Percentiles rank a stretch among this genome's conserved stretches.
These are phyloP conservation scores for Pachymerium ferrugineum DNA, from an alignment of 2,888 invertebrate species.

Conservation along the genomic window DNA sequence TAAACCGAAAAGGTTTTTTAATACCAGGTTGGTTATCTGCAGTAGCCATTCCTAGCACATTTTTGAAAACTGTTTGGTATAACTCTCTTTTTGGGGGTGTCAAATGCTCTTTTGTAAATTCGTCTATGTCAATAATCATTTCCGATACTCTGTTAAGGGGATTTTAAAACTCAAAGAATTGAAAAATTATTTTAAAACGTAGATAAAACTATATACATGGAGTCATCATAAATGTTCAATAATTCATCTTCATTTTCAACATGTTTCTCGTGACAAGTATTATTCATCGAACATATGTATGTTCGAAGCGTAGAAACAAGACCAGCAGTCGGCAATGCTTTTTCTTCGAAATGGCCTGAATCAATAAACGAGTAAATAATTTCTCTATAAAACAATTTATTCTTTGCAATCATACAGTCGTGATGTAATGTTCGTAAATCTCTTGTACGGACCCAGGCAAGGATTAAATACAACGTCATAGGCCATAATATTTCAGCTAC, in stretches of 20 bases:
- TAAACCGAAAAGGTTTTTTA: no score
- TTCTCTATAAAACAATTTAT: no score
- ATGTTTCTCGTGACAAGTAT: background rate
- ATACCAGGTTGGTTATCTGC: no score
- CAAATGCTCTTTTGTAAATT: background rate
- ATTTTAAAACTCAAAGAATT: no score
- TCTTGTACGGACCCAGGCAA: background rate
- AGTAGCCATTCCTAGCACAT: no score
- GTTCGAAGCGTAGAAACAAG: background rate
- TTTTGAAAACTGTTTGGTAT: background rate
- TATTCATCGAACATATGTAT: background rate
- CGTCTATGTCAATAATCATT: background rate
- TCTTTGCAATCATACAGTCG: no score
- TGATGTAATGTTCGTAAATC: background rate
- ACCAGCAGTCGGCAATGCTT: background rate
- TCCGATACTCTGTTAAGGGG: background rate
- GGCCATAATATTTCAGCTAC: background rate
- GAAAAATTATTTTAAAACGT: background rate
- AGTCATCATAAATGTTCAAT: background rate
- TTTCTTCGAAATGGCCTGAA: slow-evolving; percentile 1
- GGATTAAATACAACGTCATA: background rate
- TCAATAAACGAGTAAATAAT: no score
- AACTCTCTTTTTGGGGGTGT: background rate
- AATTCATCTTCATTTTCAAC: background rate
- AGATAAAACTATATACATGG: background rate